Percentiles rank a stretch among this genome's conserved stretches.
These are phyloP conservation scores for Sericinus montela DNA, from an alignment of 2,888 invertebrate genomes.

Conservation along the genomic window DNA sequence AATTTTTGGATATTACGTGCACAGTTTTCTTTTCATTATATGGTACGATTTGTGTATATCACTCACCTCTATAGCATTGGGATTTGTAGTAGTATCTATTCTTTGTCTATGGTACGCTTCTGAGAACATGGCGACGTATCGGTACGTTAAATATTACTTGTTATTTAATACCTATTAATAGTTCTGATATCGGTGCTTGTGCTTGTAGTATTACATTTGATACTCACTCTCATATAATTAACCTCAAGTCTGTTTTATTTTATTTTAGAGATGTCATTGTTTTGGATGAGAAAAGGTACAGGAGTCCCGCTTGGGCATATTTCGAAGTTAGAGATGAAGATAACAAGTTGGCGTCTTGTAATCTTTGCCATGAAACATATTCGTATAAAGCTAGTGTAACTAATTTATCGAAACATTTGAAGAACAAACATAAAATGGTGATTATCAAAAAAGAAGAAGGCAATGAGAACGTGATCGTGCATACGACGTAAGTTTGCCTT, in stretches of 20 bases:
- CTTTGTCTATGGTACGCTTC: too few species aligned
- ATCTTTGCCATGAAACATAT: not conserved
- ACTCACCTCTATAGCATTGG: too few species aligned
- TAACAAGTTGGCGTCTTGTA: slow-evolving; percentile 16
- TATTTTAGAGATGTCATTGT: not conserved
- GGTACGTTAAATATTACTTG: not conserved
- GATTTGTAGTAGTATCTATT: too few species aligned
- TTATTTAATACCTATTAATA: not conserved
- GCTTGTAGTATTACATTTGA: too few species aligned
- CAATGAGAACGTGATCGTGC: not conserved
- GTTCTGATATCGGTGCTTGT: too few species aligned
- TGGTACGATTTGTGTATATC: too few species aligned
- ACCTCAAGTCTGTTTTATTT: not conserved
- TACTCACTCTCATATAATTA: too few species aligned
- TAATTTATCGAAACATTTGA: not conserved
- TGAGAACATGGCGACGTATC: not conserved
- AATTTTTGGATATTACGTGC: too few species aligned
- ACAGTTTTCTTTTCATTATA: too few species aligned
- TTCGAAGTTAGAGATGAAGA: slow-evolving; percentile 22
- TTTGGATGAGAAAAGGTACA: slow-evolving; percentile 1
- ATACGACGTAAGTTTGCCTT: not conserved
- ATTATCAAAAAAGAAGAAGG: not conserved
- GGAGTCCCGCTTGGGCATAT: slow-evolving; percentile 20
- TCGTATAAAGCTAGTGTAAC: not conserved
- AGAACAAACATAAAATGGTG: not conserved